Conservation (phyloP, 2,113 vertebrate genomes). For the Elachura formosa region DNA sequence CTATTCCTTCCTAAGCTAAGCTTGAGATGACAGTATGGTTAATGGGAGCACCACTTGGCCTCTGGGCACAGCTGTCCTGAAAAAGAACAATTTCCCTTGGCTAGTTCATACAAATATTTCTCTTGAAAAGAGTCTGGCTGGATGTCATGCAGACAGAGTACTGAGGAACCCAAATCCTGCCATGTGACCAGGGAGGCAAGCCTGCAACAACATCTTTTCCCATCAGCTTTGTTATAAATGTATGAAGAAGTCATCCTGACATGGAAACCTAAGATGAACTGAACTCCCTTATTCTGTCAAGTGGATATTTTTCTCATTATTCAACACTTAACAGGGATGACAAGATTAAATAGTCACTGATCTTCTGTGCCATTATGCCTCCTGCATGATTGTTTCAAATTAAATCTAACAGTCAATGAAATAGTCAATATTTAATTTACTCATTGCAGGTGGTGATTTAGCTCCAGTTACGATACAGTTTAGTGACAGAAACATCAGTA, state of each 20-base stretch:
- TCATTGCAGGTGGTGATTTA: conserved; percentile 76
- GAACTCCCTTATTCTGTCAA: conserved; percentile 12
- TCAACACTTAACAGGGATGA: conserved; percentile 58
- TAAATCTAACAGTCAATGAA: conserved; percentile 80
- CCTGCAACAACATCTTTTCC: background rate
- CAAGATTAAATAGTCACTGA: conserved; percentile 60
- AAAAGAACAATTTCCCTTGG: background rate
- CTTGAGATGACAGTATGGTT: background rate
- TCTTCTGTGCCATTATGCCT: conserved; percentile 66
- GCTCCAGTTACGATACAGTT: conserved; percentile 5
- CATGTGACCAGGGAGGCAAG: background rate
- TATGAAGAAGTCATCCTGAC: conserved; percentile 29
- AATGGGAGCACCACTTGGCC: background rate
- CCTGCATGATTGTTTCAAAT: conserved; percentile 79
- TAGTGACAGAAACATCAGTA: conserved; percentile 41
- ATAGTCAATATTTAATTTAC: conserved; percentile 85
- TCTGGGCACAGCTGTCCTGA: background rate
- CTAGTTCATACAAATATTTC: background rate
- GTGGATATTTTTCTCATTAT: conserved; percentile 64
- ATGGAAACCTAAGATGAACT: conserved; percentile 32
- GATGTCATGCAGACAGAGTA: background rate
- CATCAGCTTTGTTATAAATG: background rate
- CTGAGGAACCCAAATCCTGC: background rate
- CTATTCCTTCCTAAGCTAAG: background rate
- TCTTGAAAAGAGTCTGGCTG: background rate